Base-by-base conservation (phyloP, 2,888 invertebrate genomes). In the Cristatella mucedo region DNA sequence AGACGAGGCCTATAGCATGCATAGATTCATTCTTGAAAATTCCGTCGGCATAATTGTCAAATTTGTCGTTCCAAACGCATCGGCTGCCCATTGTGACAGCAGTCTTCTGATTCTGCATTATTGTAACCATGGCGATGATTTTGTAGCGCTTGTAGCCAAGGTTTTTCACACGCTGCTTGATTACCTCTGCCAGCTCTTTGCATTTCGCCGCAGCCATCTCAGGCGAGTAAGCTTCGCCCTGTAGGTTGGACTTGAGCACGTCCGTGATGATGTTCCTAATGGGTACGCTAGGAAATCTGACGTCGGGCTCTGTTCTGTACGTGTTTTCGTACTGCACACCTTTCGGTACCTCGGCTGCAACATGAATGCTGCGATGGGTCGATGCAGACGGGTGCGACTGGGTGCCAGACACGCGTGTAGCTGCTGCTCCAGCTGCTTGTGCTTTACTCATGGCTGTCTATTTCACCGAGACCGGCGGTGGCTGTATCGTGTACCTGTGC, bases 1-100 rank as follows among this genome's bases (percentile, higher is more conserved):
- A 55, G 9, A 55, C 52, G 6, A 55, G 43, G 7, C 54, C 57
- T 9, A 55, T 48, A 0, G 55, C 57, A 38, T 52, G 55, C 29
- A 57, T 24, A 3, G 44, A 43, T 6, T 42, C 44, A 33, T 52
- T 56, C 26, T 47, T 46, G 40, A 46, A 55, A 1, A 47, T 47
- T 9, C 49, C 49, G 37, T 57, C 56, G 2, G 55, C 53, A 41
- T 49, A 54, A 37, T 47, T 54, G 46, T 56, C 57, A 31, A 47
- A 44, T 22, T 49, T 48, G 19, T 46, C 52, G 42, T 55, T 56
- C 57, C 57, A 56, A 20, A 58, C 49, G 44, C 54, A 55, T 19
- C 56, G 44, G 40, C 56, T 56, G 6, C 52, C 50, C 19, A 56
- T 39, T 4, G 53, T 49, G 1, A 54, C 48, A 13, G 44, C 42